Base-by-base conservation (phyloP, 2,797 vertebrate genomes). In the Onychomys arenicola region DNA sequence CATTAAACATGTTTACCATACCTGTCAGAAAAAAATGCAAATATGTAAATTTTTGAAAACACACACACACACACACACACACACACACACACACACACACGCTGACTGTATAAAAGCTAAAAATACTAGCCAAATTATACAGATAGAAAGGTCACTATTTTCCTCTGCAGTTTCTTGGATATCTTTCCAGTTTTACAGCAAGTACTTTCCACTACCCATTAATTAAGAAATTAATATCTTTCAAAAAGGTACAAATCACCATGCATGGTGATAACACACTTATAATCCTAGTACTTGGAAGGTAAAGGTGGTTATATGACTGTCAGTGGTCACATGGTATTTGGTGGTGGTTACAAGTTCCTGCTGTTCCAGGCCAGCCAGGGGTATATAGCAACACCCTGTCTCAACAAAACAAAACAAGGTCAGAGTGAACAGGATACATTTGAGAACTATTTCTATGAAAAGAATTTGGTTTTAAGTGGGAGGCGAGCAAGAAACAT, bases 201-300 rank as follows among this genome's bases (percentile, higher is more conserved):
- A 49, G 40, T 65, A 5, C 73, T 59, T 76, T n/a, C 76, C 52
- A 93, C 19, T 75, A 11, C 61, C 52, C 69, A 63, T n/a, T n/a
- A n/a, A n/a, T n/a, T n/a, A 91, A 63, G 11, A 77, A 82, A 86
- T 92, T 78, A 90, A 88, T 52, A 78, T 87, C 37, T 84, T 92
- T 90, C 34, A 87, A 78, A 75, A 78, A 49, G 12, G 59, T 23
- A 9, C 34, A 83, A 49, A 89, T 85, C 83, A 86, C 63, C 6
- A 52, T 34, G 32, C 19, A 46, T 46, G 43, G 46, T 86, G 32
- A 21, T 4, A 46, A 52, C 43, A 52, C 46, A 16, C 29, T 32
- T 86, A 19, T 86, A n/a, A 84, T 65, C 40, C 59, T 63, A 34
- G 27, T 21, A 43, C 32, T 69, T n/a, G 23, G 32, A 29, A 67